Evolutionary conservation across 2,888 invertebrate species (phyloP), one percentile per base, ranked within the genome.

Genomic region (Sinhomidia bicolor): DNA sequence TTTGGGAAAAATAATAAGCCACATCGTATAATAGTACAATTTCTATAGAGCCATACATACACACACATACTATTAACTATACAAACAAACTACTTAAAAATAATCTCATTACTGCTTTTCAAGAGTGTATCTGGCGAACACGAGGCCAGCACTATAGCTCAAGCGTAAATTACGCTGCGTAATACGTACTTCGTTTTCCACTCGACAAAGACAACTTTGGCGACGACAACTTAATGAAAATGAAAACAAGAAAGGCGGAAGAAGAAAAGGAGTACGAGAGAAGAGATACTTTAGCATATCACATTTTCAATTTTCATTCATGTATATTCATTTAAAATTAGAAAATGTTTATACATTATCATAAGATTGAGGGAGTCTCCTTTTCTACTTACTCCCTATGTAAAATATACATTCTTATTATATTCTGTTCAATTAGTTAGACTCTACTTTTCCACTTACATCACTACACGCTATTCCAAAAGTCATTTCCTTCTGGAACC

Each of bases 161-260:
- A 65, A 0, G 32, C 65, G 26, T 60, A 54, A n/a, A 12, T 36
- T 36, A 1, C 10, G 44, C 26, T 26, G 36, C 36, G 17, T 17
- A 65, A n/a, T n/a, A n/a, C n/a, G n/a, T n/a, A n/a, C n/a, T n/a
- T n/a, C n/a, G n/a, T 32, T 20, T 10, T 62, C 71, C 17, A 44
- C 44, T 44, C n/a, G 7, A 68, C 6, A 14, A n/a, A 29, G 36
- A 32, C 14, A n/a, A n/a, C n/a, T n/a, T 20, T 32, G 74, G n/a
- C 74, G 47, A 26, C 47, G 74, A 44, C 47, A 74, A 74, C n/a
- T 23, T 51, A 44, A 74, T 74, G 47, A 47, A 71, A 74, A 74
- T 74, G 74, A 74, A 74, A 74, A 65, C 65, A 65, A 65, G 65
- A 65, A 65, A 65, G 65, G 65, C 65, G 65, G 65, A 65, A 65